phyloP scores from a whole-genome alignment of 2,888 invertebrate species.

The Operophtera brumata region DNA sequence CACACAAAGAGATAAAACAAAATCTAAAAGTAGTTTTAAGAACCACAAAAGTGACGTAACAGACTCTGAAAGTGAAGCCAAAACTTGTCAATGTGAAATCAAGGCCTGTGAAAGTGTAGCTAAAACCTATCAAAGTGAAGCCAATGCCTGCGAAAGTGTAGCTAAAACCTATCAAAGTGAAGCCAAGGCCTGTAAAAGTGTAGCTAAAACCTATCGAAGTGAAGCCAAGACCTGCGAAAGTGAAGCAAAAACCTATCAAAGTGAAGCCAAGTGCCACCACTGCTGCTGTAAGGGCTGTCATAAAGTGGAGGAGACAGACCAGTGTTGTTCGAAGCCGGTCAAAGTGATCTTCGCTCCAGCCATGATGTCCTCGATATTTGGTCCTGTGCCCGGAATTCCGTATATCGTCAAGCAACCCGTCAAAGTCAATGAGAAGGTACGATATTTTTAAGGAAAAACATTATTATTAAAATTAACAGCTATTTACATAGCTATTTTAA shows the following conservation, averaged over 20 bases:
- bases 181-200: not conserved
- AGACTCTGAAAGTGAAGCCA: not conserved
- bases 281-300: conserved; percentile 46
- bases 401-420: conserved; percentile 57
- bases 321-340: conserved; percentile 53
- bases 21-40: not conserved
- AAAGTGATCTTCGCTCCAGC: conserved; percentile 71
- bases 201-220: conserved; percentile 16
- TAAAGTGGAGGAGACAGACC: conserved; percentile 26
- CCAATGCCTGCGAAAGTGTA: conserved; percentile 39
- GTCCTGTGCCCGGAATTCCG: conserved; percentile 57
- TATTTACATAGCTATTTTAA: too few relatives aligned
- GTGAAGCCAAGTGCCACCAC: conserved; percentile 41
- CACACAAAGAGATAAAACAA: not conserved
- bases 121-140: conserved; percentile 25
- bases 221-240: conserved; percentile 18
- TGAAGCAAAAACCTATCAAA: conserved; percentile 28
- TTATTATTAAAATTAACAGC: too few relatives aligned
- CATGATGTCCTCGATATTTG: conserved; percentile 68
- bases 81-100: not conserved
- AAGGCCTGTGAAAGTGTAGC: conserved; percentile 9
- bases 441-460: conserved; percentile 27
- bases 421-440: conserved; percentile 59
- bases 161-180: conserved; percentile 38
- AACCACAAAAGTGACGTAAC: not conserved